A percentile compares a stretch with the other conserved stretches of the same genome.
phyloP scores from a whole-genome alignment of 2,113 vertebrate species.

The Ictalurus furcatus region DNA sequence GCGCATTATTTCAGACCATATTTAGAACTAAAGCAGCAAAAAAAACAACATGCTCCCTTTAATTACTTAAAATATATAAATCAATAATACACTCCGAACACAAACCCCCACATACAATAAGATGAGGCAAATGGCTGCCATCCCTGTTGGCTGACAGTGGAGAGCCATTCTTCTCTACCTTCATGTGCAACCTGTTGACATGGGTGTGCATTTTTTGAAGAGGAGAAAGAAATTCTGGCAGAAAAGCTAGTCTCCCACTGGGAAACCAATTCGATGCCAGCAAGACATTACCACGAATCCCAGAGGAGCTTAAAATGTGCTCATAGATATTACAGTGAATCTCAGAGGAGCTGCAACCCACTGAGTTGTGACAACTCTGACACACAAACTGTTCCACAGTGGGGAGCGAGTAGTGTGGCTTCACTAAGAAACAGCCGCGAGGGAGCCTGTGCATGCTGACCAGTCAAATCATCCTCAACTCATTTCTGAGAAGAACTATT shows the following conservation, averaged over 20 bases:
- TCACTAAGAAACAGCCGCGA: neutral
- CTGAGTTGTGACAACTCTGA: constrained; percentile 61
- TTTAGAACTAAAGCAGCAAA: neutral
- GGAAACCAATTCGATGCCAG: constrained; percentile 29
- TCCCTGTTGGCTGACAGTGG: neutral
- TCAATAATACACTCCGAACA: constrained; percentile 8
- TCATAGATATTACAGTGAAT: constrained; percentile 46
- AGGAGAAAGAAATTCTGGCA: constrained; percentile 43
- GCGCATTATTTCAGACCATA: neutral
- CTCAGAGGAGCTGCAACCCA: constrained; percentile 54
- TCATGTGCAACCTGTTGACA: constrained; percentile 45
- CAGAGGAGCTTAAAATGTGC: constrained; percentile 40
- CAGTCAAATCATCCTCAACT: constrained; percentile 2
- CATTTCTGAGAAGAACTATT: neutral
- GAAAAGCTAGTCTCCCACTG: constrained; percentile 44
- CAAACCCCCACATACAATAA: constrained; percentile 19
- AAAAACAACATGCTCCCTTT: neutral
- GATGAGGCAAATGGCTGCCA: constrained; percentile 4
- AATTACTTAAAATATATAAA: constrained; percentile 23
- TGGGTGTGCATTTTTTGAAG: constrained; percentile 42
- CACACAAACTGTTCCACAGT: constrained; percentile 43
- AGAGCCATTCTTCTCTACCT: constrained; percentile 24
- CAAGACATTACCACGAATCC: constrained; percentile 47
- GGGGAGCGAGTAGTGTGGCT: neutral
- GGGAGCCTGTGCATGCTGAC: neutral